Evolutionary conservation across 2,888 invertebrate species (phyloP).

Genomic region (Cheilosia urbana): DNA sequence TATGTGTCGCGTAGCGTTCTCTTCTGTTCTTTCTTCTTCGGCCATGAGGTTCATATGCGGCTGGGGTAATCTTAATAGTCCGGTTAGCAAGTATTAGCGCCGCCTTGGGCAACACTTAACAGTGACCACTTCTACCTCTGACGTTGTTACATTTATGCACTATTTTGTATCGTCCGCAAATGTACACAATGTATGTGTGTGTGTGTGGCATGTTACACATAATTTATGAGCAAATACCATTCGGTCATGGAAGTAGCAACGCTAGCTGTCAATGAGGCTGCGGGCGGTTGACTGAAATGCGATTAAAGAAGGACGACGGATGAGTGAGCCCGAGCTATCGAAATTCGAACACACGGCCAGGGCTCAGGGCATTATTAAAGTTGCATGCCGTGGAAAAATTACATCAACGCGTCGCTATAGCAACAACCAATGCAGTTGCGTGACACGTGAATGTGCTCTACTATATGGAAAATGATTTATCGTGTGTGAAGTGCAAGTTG

Average conservation of each 20-base stretch:
- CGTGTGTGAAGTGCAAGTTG: conserved; percentile 6
- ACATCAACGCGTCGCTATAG: conserved; percentile 32
- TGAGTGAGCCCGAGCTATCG: background rate
- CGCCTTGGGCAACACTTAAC: conserved; percentile 64
- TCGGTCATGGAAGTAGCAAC: background rate
- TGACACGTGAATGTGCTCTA: conserved; percentile 3
- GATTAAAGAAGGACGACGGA: conserved; percentile 35
- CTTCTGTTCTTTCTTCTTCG: background rate
- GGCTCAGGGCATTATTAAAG: conserved; percentile 11
- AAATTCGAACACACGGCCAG: background rate
- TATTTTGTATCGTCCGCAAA: background rate
- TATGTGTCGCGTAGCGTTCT: conserved; percentile 6
- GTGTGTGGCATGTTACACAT: conserved; percentile 34
- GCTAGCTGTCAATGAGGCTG: conserved; percentile 15
- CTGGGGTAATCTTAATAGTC: conserved; percentile 60
- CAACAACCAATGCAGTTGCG: conserved; percentile 29
- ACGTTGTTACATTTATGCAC: background rate
- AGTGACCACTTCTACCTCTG: background rate
- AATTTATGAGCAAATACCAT: conserved; percentile 42
- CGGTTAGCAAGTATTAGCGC: conserved; percentile 71
- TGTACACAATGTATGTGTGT: background rate
- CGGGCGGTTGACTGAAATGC: conserved; percentile 28
- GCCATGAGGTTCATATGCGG: background rate
- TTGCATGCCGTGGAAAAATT: conserved; percentile 32
- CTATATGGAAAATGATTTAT: conserved; percentile 32